phyloP scores from a whole-genome alignment of 2,113 vertebrate species.

The Paradisaea rubra region DNA sequence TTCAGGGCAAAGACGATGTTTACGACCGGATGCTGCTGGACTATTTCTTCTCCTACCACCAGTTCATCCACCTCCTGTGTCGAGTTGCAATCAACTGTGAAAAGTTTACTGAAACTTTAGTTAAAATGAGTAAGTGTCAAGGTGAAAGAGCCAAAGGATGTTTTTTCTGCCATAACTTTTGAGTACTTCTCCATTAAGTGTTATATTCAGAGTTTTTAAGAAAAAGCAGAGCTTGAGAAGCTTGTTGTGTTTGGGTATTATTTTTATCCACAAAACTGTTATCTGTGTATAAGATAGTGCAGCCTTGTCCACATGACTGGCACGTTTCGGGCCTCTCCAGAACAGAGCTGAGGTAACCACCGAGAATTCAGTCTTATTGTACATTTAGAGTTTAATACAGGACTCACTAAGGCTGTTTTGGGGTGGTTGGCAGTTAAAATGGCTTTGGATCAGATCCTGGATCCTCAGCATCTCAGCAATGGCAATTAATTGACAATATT shows the following conservation, averaged over 20 bases:
- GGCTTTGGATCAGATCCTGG: background rate
- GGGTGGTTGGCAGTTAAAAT: background rate
- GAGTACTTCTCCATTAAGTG: background rate
- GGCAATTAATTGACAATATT: background rate
- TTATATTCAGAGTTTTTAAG: background rate
- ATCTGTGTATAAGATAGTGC: too few relatives aligned
- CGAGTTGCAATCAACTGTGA: slow-evolving; percentile 99
- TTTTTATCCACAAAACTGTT: background rate
- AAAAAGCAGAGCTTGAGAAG: background rate
- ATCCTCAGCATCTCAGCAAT: background rate
- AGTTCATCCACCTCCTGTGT: slow-evolving; percentile 97
- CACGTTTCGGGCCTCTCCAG: background rate
- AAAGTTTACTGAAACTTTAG: slow-evolving; percentile 97
- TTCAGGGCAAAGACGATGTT: slow-evolving; percentile 96
- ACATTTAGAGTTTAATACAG: background rate
- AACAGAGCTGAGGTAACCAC: background rate
- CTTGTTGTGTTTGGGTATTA: background rate
- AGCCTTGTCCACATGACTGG: background rate
- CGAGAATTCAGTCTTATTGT: background rate
- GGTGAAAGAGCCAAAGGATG: slow-evolving; percentile 42
- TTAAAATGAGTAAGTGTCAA: slow-evolving; percentile 92
- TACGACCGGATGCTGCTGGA: slow-evolving; percentile 98
- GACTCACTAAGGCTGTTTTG: background rate
- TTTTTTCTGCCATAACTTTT: background rate
- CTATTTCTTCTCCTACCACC: slow-evolving; percentile 97